Base-by-base conservation (phyloP, 1,140 invertebrate genomes). In the Heliconius congener region DNA sequence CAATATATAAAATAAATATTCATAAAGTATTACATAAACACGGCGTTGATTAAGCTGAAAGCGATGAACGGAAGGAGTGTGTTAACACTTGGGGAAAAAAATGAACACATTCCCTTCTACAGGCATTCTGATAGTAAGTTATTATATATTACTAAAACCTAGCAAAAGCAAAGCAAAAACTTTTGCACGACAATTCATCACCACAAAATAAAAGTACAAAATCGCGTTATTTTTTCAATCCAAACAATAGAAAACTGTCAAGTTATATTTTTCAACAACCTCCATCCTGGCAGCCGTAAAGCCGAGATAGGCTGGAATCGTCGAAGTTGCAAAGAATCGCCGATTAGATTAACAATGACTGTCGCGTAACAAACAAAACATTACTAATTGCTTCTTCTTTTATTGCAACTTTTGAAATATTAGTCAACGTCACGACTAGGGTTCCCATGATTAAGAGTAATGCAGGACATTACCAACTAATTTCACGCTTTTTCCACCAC, bases 341-440 rank as follows among this genome's bases (percentile, higher is more conserved):
- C 60, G 60, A 66, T 66, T 87, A 87, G 80, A 91, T 90, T 87
- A 87, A 82, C 85, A 86, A 84, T 90, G 87, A 90, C 86, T 80
- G 82, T 83, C 81, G 79, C 83, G 76, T 74, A 73, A 79, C 85
- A 90, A 91, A 91, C 90, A 91, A 91, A 91, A 90, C 88, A 86
- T 86, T 84, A 86, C 86, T 90, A 91, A 90, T 91, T 90, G 85
- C 88, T 85, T 84, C 85, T 88, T 89, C 86, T 91, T 89, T 87
- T 90, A 86, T 89, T 88, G 87, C 84, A 78, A 79, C 80, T 78
- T 82, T 81, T 85, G 81, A 85, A 87, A 87, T 84, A 87, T 85
- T 84, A 81, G 78, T 75, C 74, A 77, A 74, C 75, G 72, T 79
- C 80, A 80, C 37, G 72, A 19, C 39, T 80, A 60, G 73, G 78